phyloP scores from a whole-genome alignment of 1,140 invertebrate genomes.

The Lasaia peninsularis region DNA sequence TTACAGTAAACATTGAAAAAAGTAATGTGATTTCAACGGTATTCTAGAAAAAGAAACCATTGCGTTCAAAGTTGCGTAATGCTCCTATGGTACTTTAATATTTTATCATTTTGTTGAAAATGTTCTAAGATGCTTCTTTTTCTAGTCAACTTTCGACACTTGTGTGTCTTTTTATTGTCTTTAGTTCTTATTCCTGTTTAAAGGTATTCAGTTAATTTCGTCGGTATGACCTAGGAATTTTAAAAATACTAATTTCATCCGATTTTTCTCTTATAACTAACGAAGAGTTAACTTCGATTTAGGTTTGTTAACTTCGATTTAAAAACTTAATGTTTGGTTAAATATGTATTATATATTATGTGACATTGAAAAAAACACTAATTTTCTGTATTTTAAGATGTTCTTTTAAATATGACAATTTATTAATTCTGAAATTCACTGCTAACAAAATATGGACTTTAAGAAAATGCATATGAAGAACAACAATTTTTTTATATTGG shows the following conservation, averaged over 20 bases:
- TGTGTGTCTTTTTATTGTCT: constrained; percentile 37
- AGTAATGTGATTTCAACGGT: background rate
- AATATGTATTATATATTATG: background rate
- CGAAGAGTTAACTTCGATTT: background rate
- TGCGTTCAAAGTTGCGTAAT: constrained; percentile 35
- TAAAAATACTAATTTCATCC: background rate
- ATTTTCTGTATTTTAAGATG: background rate
- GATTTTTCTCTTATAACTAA: background rate
- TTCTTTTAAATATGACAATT: background rate
- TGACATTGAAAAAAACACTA: background rate
- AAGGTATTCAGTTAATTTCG: background rate
- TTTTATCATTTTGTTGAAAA: constrained; percentile 48
- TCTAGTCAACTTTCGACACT: constrained; percentile 57
- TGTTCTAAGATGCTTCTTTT: constrained; percentile 38
- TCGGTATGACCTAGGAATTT: background rate
- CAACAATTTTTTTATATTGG: no score
- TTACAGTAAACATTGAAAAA: background rate
- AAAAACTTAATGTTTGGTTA: background rate
- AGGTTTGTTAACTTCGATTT: no score
- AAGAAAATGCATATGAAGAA: background rate
- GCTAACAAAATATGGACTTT: background rate
- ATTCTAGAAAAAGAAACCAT: constrained; percentile 15
- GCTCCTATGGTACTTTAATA: constrained; percentile 40
- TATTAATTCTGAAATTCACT: background rate
- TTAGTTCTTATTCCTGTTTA: background rate